Evolutionary conservation across 2,113 vertebrate species (phyloP).

Genomic region (Syngnathus typhle): DNA sequence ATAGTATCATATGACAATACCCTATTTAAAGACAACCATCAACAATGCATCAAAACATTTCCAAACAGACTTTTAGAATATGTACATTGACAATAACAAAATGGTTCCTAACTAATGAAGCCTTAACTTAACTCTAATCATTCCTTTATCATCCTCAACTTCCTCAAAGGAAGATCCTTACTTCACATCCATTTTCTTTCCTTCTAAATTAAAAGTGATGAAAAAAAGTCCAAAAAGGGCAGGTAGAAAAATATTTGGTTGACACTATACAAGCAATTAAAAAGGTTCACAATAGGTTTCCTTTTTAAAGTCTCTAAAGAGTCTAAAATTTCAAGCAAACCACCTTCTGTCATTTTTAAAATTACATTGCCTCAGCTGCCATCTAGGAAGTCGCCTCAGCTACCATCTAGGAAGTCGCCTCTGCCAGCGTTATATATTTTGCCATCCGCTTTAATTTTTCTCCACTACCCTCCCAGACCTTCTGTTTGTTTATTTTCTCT

Average conservation of each 20-base stretch:
- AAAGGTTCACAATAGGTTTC: not conserved
- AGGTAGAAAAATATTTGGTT: not conserved
- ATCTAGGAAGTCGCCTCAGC: not conserved
- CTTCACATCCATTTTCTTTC: too few species aligned
- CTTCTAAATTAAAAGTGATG: not conserved
- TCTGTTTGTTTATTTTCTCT: conserved; percentile 26
- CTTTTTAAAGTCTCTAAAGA: not conserved
- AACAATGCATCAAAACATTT: not conserved
- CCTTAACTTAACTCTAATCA: too few species aligned
- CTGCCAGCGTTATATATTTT: not conserved
- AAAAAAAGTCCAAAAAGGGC: not conserved
- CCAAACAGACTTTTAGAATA: not conserved
- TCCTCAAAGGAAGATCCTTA: too few species aligned
- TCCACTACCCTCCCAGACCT: not conserved
- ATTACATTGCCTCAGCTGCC: not conserved
- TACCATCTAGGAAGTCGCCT: not conserved
- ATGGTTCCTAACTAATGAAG: too few species aligned
- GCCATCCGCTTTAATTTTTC: not conserved
- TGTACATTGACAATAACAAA: too few species aligned
- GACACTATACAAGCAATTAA: not conserved
- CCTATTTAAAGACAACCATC: too few species aligned
- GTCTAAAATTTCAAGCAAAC: not conserved
- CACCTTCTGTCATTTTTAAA: not conserved
- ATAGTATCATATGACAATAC: too few species aligned
- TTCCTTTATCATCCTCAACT: too few species aligned